phyloP scores from a whole-genome alignment of 2,797 vertebrate species.

The Heliangelus exortis region DNA sequence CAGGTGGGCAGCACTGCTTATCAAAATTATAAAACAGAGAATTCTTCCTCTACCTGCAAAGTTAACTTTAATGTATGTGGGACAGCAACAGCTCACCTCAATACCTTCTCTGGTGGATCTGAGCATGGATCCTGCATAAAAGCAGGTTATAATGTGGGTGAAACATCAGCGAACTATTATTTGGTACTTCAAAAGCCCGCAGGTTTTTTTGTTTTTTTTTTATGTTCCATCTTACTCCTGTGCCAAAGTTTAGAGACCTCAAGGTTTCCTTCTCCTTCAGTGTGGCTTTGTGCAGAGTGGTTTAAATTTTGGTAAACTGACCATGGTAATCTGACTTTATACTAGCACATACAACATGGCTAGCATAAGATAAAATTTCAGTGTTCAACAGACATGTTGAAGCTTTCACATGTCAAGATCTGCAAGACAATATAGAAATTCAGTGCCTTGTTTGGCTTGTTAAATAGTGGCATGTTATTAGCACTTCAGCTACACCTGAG shows the following conservation, averaged over 20 bases:
- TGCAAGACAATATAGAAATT: neutral
- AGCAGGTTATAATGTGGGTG: neutral
- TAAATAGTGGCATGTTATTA: neutral
- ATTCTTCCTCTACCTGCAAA: neutral
- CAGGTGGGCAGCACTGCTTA: neutral
- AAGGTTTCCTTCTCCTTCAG: neutral
- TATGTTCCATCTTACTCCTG: neutral
- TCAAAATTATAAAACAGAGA: neutral
- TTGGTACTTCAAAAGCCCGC: neutral
- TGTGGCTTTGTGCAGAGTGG: neutral
- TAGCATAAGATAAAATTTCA: neutral
- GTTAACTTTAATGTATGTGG: neutral
- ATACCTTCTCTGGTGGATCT: neutral
- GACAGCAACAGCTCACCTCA: neutral
- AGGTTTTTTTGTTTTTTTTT: neutral
- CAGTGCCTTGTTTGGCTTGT: neutral
- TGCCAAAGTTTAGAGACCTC: neutral
- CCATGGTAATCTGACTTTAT: neutral
- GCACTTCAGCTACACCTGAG: neutral
- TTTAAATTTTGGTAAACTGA: neutral
- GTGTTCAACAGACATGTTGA: neutral
- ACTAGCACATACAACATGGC: neutral
- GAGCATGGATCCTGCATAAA: neutral
- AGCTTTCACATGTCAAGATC: neutral
- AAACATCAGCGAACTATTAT: neutral